phyloP scores from a whole-genome alignment of 2,888 invertebrate species.

The Saturnia pavonia region DNA sequence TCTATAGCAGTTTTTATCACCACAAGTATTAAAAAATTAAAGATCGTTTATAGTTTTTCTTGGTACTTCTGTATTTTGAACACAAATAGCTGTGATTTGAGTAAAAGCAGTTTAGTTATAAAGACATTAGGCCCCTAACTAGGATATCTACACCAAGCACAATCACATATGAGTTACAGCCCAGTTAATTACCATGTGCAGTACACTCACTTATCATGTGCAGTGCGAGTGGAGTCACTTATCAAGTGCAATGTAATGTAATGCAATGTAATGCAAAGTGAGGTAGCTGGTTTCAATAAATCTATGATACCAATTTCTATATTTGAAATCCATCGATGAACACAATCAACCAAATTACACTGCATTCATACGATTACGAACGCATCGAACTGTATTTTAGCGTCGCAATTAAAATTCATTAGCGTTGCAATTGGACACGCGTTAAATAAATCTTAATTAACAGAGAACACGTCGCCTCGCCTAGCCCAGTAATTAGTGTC shows the following conservation, averaged over 20 bases:
- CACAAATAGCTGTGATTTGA: not conserved
- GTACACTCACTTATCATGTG: not conserved
- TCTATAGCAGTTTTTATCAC: not conserved
- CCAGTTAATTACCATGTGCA: not conserved
- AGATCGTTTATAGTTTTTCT: not conserved
- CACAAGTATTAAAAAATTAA: not conserved
- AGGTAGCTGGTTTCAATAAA: not conserved
- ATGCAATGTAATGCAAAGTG: not conserved
- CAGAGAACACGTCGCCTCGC: conserved; percentile 4
- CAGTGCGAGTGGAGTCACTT: not conserved
- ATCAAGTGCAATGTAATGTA: not conserved
- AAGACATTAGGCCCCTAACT: too few relatives aligned
- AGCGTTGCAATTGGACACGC: conserved; percentile 12
- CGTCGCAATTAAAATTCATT: conserved; percentile 10
- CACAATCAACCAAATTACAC: conserved; percentile 4
- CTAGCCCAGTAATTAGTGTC: conserved; percentile 8
- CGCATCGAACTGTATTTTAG: conserved; percentile 8
- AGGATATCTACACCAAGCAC: not conserved
- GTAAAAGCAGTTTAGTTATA: not conserved
- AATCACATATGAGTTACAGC: not conserved
- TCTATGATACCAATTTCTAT: not conserved
- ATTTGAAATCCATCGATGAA: not conserved
- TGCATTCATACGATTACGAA: conserved; percentile 10
- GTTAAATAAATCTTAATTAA: conserved; percentile 14
- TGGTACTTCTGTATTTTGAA: not conserved